phyloP scores from a whole-genome alignment of 2,113 vertebrate species.

The Antechinus flavipes region DNA sequence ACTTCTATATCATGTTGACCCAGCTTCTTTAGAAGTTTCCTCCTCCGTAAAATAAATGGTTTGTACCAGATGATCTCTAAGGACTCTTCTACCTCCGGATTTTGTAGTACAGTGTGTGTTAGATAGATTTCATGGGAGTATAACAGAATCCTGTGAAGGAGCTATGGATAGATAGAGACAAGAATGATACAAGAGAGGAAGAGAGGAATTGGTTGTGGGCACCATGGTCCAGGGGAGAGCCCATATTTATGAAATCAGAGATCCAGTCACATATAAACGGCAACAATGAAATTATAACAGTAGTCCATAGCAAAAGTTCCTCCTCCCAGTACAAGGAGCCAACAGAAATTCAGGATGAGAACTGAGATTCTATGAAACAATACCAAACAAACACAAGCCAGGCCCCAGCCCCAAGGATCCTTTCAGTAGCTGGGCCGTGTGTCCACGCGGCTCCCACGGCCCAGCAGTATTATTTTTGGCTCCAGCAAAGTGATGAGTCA shows the following conservation, averaged over 20 bases:
- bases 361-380: rapidly evolving
- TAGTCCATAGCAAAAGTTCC: not conserved
- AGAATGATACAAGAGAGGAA: not conserved
- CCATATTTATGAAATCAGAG: not conserved
- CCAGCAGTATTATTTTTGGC: slow-evolving; percentile 67
- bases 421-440: not conserved
- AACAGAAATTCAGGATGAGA: not conserved
- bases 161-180: rapidly evolving
- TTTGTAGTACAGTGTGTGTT: too few relatives aligned
- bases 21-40: not conserved
- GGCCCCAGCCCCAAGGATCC: slow-evolving; percentile 19
- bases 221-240: not conserved
- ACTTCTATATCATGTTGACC: not conserved
- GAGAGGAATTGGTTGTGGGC: not conserved
- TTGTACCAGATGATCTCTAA: not conserved
- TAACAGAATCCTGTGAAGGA: not conserved
- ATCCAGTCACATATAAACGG: not conserved
- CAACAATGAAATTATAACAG: not conserved
- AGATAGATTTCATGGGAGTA: not conserved
- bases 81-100: not conserved
- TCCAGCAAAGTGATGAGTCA: not conserved
- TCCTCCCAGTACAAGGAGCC: not conserved
- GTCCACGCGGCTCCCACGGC: slow-evolving; percentile 25
- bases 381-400: slow-evolving; percentile 58
- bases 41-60: not conserved